Evolutionary conservation across 2,888 invertebrate genomes (phyloP).

Genomic region (Parochlus steinenii): DNA sequence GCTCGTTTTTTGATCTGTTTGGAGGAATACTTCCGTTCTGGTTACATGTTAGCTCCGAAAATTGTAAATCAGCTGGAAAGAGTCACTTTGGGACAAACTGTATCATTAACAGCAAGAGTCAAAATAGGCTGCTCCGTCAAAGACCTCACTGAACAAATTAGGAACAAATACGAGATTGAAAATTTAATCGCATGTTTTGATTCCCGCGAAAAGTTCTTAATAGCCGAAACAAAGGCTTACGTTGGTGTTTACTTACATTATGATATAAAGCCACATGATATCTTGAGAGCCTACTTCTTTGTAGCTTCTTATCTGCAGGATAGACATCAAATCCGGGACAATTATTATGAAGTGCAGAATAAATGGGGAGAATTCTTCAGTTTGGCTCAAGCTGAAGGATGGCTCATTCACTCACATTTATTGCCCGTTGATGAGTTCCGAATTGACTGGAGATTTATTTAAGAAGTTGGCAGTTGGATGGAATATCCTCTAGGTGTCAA

Average conservation of each 20-base stretch:
- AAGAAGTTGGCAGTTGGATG: too few relatives aligned
- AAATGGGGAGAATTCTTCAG: slow-evolving; percentile 34
- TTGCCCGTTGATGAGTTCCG: slow-evolving; percentile 43
- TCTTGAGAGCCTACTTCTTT: slow-evolving; percentile 30
- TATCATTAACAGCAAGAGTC: slow-evolving; percentile 28
- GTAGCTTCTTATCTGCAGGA: slow-evolving; percentile 30
- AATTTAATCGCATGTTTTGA: slow-evolving; percentile 30
- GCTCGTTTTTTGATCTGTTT: slow-evolving; percentile 56
- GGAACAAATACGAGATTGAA: slow-evolving; percentile 26
- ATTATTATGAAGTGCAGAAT: slow-evolving; percentile 32
- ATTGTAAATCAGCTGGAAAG: slow-evolving; percentile 57
- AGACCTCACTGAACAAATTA: slow-evolving; percentile 26
- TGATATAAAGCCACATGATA: slow-evolving; percentile 28
- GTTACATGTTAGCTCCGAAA: slow-evolving; percentile 42
- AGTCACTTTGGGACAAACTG: slow-evolving; percentile 40
- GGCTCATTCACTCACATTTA: slow-evolving; percentile 39
- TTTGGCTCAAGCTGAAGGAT: slow-evolving; percentile 33
- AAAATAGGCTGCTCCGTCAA: slow-evolving; percentile 26
- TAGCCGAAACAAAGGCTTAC: slow-evolving; percentile 27
- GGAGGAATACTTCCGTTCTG: slow-evolving; percentile 44
- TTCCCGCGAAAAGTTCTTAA: slow-evolving; percentile 29
- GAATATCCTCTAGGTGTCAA: too few relatives aligned
- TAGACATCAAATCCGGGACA: slow-evolving; percentile 29
- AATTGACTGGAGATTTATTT: slow-evolving; percentile 23
- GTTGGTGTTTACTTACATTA: slow-evolving; percentile 30